Conservation (phyloP, 2,113 vertebrate genomes). For the Planiliza haematocheilus region DNA sequence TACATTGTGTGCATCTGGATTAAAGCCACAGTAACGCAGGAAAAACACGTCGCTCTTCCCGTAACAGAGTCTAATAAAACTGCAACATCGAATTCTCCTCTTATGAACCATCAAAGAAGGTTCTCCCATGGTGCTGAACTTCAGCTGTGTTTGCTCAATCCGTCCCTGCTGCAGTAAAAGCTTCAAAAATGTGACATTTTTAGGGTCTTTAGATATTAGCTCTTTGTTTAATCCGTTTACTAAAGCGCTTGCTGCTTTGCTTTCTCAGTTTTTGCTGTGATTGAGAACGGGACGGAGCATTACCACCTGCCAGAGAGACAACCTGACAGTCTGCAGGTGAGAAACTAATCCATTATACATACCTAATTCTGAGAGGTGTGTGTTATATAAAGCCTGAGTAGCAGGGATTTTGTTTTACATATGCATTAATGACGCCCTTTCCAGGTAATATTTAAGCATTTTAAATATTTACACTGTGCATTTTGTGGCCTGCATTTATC, state of each 20-base stretch:
- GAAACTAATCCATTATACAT: conserved; percentile 19
- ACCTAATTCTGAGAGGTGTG: conserved; percentile 4
- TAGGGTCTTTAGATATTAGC: background rate
- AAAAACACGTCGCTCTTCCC: conserved; percentile 20
- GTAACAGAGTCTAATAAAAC: conserved; percentile 14
- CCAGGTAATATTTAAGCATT: no score
- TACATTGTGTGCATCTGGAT: conserved; percentile 38
- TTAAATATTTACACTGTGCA: no score
- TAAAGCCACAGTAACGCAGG: conserved; percentile 36
- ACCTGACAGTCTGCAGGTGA: conserved; percentile 81
- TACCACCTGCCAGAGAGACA: conserved; percentile 86
- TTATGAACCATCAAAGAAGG: conserved; percentile 16
- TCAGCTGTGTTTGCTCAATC: background rate
- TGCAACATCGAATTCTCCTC: conserved; percentile 35
- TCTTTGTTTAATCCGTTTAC: no score
- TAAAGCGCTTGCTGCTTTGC: background rate
- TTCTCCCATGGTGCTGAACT: conserved; percentile 15
- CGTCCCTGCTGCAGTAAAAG: background rate
- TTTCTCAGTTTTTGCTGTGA: conserved; percentile 90
- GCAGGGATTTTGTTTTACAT: background rate
- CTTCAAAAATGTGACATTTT: no score
- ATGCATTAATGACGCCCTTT: background rate
- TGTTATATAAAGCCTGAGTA: background rate
- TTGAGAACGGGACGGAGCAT: conserved; percentile 91
- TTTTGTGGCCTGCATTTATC: no score